Evolutionary conservation across 2,888 invertebrate species (phyloP).

Genomic region (Orchesella flavescens): DNA sequence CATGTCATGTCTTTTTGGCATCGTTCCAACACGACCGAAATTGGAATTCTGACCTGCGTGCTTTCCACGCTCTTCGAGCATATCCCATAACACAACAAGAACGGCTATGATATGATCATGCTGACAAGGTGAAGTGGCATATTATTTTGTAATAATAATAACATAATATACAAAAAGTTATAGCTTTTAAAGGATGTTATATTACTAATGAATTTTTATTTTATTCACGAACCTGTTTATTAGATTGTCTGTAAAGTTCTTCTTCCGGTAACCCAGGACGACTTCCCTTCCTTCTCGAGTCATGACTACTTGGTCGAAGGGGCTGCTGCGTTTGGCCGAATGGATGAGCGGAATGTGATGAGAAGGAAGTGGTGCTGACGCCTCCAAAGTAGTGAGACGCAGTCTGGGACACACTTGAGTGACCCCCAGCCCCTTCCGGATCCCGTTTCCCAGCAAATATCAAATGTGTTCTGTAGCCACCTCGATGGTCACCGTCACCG

Average conservation of each 20-base stretch:
- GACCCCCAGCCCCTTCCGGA: slow-evolving; percentile 68
- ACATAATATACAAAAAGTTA: too few species aligned
- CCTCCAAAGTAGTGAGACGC: slow-evolving; percentile 66
- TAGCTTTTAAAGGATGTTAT: too few species aligned
- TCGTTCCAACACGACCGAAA: too few species aligned
- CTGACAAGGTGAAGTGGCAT: too few species aligned
- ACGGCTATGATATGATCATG: too few species aligned
- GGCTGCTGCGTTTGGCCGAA: slow-evolving; percentile 70
- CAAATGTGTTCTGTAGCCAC: slow-evolving; percentile 71
- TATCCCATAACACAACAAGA: too few species aligned
- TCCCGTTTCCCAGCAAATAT: slow-evolving; percentile 72
- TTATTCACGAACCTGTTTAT: slow-evolving; percentile 58
- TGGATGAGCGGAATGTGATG: slow-evolving; percentile 72
- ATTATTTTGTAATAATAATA: too few species aligned
- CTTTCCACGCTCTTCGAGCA: too few species aligned
- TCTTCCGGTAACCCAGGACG: slow-evolving; percentile 54
- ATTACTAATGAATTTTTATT: too few species aligned
- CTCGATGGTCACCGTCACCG: slow-evolving; percentile 69
- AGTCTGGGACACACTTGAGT: slow-evolving; percentile 64
- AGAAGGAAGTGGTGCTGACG: slow-evolving; percentile 66
- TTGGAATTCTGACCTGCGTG: too few species aligned
- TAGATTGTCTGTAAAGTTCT: slow-evolving; percentile 58
- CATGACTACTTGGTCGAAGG: slow-evolving; percentile 42
- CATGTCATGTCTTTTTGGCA: too few species aligned
- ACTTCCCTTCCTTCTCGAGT: slow-evolving; percentile 54